Conservation (phyloP, 2,113 vertebrate species). For the Gambusia affinis region DNA sequence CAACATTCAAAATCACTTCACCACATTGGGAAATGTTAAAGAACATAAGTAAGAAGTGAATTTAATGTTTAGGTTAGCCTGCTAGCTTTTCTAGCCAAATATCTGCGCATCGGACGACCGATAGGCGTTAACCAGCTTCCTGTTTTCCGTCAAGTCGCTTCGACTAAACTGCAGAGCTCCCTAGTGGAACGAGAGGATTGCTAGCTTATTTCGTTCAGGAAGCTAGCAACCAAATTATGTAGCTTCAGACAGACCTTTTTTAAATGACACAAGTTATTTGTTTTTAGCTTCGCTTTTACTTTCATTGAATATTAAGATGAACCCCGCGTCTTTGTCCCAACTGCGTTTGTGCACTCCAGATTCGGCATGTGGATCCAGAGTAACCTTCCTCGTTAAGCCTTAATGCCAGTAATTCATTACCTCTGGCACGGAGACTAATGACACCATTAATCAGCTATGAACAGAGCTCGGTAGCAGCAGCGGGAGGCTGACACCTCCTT, state of each 20-base stretch:
- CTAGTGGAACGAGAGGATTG: background rate
- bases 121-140: too few species aligned
- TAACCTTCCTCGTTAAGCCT: constrained; percentile 77
- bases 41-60: too few species aligned
- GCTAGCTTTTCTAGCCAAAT: too few species aligned
- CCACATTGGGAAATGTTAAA: too few species aligned
- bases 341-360: constrained; percentile 48
- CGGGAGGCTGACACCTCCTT: constrained; percentile 58
- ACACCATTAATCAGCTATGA: constrained; percentile 76
- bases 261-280: constrained; percentile 8
- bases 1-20: too few species aligned
- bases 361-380: constrained; percentile 71
- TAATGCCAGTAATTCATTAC: constrained; percentile 80
- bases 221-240: constrained; percentile 15
- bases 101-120: too few species aligned
- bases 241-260: constrained; percentile 24
- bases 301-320: constrained; percentile 38
- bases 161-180: constrained; percentile 11
- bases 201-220: constrained; percentile 1
- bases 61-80: too few species aligned
- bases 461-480: constrained; percentile 58
- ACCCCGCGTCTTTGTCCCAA: constrained; percentile 49
- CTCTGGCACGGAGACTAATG: constrained; percentile 73
- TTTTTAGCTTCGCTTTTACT: constrained; percentile 28
- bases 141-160: too few species aligned